Conservation (phyloP, 2,888 invertebrate species). For the Agriopis leucophaearia region DNA sequence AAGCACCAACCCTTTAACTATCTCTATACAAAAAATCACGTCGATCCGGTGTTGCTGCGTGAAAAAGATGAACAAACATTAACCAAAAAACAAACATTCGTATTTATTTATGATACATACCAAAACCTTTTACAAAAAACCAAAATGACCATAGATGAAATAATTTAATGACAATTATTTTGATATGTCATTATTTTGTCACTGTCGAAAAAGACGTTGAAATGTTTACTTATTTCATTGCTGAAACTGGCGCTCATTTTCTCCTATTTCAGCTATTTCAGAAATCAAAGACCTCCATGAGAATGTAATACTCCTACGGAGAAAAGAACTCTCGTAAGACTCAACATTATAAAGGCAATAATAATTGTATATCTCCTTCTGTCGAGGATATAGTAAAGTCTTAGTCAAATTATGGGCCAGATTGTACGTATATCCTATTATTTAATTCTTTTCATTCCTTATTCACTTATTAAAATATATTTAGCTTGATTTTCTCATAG, state of each 20-base stretch:
- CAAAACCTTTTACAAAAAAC: too few relatives aligned
- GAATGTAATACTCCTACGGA: too few relatives aligned
- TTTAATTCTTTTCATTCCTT: not conserved
- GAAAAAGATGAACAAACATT: too few relatives aligned
- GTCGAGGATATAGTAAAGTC: not conserved
- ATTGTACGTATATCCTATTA: not conserved
- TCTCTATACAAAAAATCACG: too few relatives aligned
- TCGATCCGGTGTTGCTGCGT: too few relatives aligned
- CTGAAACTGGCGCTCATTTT: too few relatives aligned
- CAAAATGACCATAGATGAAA: not conserved
- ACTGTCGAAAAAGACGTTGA: constrained; percentile 2
- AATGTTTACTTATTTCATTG: constrained; percentile 1
- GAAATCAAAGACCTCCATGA: too few relatives aligned
- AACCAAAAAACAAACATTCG: too few relatives aligned
- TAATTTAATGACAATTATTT: not conserved
- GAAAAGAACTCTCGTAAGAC: too few relatives aligned
- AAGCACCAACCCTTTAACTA: too few relatives aligned
- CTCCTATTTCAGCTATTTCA: not conserved
- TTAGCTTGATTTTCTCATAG: not conserved
- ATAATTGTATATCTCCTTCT: not conserved
- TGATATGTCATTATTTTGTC: not conserved
- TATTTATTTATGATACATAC: too few relatives aligned
- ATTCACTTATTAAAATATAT: not conserved
- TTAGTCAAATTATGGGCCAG: not conserved
- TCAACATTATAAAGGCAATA: not conserved